phyloP scores from a whole-genome alignment of 2,113 vertebrate genomes.

The Pungitius pungitius region DNA sequence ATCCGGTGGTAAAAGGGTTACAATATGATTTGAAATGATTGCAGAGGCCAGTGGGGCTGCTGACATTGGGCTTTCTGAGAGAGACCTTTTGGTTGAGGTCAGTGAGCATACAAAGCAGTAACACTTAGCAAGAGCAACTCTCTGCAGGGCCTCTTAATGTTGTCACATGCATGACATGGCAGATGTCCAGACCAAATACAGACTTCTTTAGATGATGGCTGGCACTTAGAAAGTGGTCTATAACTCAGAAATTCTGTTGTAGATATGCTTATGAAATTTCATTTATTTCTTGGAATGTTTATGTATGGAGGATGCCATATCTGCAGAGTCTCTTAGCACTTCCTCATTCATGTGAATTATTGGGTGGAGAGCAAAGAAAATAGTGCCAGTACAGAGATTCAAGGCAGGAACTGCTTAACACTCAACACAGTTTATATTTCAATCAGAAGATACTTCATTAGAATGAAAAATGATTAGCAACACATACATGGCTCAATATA shows the following conservation, averaged over 20 bases:
- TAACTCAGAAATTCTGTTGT: constrained; percentile 4
- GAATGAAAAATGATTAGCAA: neutral
- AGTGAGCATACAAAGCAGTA: constrained; percentile 66
- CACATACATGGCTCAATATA: neutral
- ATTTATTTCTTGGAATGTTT: neutral
- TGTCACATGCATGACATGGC: constrained; percentile 71
- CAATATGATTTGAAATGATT: constrained; percentile 25
- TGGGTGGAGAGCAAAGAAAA: neutral
- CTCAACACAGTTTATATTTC: neutral
- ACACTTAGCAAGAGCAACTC: constrained; percentile 68
- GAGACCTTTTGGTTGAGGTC: constrained; percentile 67
- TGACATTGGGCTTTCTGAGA: constrained; percentile 29
- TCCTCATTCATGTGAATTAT: neutral
- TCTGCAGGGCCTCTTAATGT: constrained; percentile 57
- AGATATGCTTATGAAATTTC: neutral
- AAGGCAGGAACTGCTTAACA: neutral
- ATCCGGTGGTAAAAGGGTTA: no score
- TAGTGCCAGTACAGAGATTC: neutral
- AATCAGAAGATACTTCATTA: neutral
- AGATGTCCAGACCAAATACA: constrained; percentile 43
- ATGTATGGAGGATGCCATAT: neutral
- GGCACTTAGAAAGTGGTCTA: constrained; percentile 6
- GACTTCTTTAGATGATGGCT: constrained; percentile 36
- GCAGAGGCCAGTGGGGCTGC: constrained; percentile 2
- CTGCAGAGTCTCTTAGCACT: neutral